phyloP scores from a whole-genome alignment of 2,888 invertebrate genomes.

The Caenorhabditis auriculariae region DNA sequence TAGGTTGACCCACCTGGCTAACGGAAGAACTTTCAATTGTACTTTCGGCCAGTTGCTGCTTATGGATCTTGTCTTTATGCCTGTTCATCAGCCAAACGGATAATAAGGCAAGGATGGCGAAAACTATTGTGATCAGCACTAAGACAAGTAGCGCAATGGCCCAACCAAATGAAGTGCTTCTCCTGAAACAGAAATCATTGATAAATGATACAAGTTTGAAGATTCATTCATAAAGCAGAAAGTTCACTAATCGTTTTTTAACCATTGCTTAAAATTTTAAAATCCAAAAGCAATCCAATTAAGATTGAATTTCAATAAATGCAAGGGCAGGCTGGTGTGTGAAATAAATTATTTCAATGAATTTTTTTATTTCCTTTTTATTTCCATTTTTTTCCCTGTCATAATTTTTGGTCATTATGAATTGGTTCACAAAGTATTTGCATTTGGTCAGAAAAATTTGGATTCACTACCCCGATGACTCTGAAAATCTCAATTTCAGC shows the following conservation, averaged over 20 bases:
- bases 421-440: neutral
- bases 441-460: neutral
- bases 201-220: neutral
- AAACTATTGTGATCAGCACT: slow-evolving; percentile 45
- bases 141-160: slow-evolving; percentile 51
- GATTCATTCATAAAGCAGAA: too few species aligned
- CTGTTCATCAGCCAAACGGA: slow-evolving; percentile 37
- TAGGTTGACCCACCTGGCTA: slow-evolving; percentile 15
- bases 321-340: too few species aligned
- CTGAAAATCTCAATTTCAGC: neutral
- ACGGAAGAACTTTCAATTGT: slow-evolving; percentile 32
- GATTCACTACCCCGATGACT: neutral
- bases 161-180: slow-evolving; percentile 50
- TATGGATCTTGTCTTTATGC: slow-evolving; percentile 38
- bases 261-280: too few species aligned
- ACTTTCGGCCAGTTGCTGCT: slow-evolving; percentile 32
- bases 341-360: neutral
- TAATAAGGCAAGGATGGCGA: slow-evolving; percentile 35
- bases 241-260: too few species aligned
- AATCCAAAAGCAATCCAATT: too few species aligned
- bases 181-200: slow-evolving; percentile 16
- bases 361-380: neutral
- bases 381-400: neutral
- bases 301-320: too few species aligned
- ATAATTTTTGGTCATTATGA: neutral